Evolutionary conservation across 2,888 invertebrate genomes (phyloP), one percentile per base, ranked within the genome.

Genomic region (Leucoptera coffeella): DNA sequence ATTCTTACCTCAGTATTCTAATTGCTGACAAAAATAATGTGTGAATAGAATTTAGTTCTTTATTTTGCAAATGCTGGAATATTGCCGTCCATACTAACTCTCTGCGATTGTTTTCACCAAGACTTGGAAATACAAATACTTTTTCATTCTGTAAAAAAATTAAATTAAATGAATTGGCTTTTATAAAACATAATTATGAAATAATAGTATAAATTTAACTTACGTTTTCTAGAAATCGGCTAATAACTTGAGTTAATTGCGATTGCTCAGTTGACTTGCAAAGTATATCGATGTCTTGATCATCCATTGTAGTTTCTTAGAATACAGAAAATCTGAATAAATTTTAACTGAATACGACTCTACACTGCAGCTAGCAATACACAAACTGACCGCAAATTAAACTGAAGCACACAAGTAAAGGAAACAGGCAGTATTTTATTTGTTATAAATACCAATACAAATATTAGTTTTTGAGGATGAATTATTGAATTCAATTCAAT

Each of bases 1-100:
- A 22, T 14, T 34, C 34, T 38, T 52, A 83, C 83, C 83, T 83
- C 31, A 85, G 53, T 31, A 86, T 74, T 36, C 82, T 60, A 26
- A 85, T 58, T 22, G 74, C 60, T 29, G 74, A 58, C 35, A 85
- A 64, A 39, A 78, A 80, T 28, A 73, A 44, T 22, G 58, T 50
- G 42, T 78, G 71, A 31, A 75, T 47, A 9, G 58, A 32, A 29
- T 54, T 48, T 30, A 65, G 50, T 15, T 59, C 45, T 25, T 62
- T 48, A 32, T 71, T 61, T 31, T 69, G 62, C n/a, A 83, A 54
- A 37, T 71, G 64, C 35, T 69, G 55, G 43, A 79, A 80, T 28
- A 85, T 43, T 15, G 61, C 60, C 12, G 67, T 59, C 83, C 83
- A 85, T 25, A 84, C 39, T 22, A 74, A 49, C 27, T 55, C 53